These are phyloP conservation scores for Rhagonycha fulva DNA, from an alignment of 2,888 invertebrate genomes.

Conservation along the genomic window DNA sequence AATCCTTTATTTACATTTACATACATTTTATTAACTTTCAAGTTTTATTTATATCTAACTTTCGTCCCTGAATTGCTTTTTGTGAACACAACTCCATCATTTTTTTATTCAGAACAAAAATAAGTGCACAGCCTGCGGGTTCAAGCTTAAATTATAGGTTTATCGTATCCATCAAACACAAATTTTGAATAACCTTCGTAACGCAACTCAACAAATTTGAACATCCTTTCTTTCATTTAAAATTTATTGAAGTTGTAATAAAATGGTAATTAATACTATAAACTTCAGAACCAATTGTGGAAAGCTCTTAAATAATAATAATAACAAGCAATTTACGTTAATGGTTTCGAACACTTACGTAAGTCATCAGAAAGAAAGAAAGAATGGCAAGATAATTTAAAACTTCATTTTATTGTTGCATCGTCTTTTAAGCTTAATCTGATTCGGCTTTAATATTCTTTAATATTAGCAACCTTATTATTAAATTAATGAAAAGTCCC, in stretches of 20 bases:
- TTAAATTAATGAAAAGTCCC: conserved; percentile 51
- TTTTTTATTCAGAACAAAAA: background rate
- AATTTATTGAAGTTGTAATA: background rate
- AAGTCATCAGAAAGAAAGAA: background rate
- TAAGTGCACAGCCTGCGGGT: background rate
- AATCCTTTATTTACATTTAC: background rate
- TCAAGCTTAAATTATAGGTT: background rate
- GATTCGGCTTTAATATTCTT: conserved; percentile 3
- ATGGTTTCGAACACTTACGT: background rate
- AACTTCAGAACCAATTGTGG: background rate
- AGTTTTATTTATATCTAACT: background rate
- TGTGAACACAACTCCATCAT: background rate
- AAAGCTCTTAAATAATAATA: background rate
- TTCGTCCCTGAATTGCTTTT: background rate
- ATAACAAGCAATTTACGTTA: background rate
- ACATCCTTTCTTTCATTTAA: background rate
- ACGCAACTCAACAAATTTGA: background rate
- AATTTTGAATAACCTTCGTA: background rate
- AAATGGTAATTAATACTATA: background rate
- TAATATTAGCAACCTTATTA: conserved; percentile 38
- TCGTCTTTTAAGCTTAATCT: background rate
- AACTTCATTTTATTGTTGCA: background rate
- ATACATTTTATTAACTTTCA: background rate
- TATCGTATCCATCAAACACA: background rate
- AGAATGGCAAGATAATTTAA: background rate